Percentiles rank a stretch among this genome's conserved stretches.
Evolutionary conservation across 2,113 vertebrate species (phyloP).

Genomic region (Seriola rivoliana): DNA sequence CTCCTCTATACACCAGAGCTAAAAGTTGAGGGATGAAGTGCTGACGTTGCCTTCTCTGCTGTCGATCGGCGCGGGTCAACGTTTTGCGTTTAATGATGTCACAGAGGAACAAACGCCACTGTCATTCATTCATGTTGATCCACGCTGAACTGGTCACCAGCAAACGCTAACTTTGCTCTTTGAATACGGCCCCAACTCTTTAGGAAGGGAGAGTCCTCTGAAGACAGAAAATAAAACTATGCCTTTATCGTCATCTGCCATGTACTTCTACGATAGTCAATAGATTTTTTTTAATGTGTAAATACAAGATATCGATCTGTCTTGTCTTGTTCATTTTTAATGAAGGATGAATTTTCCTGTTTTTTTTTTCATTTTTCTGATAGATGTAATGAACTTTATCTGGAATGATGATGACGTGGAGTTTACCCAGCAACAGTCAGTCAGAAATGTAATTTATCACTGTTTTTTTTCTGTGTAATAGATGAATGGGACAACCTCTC

Average conservation of each 20-base stretch:
- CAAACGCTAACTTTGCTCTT: neutral
- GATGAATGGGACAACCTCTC: neutral
- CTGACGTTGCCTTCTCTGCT: conserved; percentile 15
- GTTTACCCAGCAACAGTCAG: neutral
- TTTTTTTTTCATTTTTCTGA: neutral
- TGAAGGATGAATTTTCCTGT: neutral
- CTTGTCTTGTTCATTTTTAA: conserved; percentile 6
- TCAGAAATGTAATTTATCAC: conserved; percentile 14
- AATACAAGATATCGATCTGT: neutral
- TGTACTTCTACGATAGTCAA: neutral
- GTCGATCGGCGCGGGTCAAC: neutral
- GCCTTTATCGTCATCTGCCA: conserved; percentile 43
- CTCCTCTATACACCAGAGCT: neutral
- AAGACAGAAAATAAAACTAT: conserved; percentile 15
- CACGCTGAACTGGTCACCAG: conserved; percentile 24
- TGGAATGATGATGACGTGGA: neutral
- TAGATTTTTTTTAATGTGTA: neutral
- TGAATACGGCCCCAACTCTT: neutral
- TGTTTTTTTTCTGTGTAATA: conserved; percentile 2
- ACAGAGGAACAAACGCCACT: conserved; percentile 3
- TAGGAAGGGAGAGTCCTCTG: neutral
- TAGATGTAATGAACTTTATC: neutral
- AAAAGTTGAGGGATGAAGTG: neutral
- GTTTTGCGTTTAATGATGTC: neutral
- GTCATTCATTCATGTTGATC: neutral